Conservation (phyloP, 1,140 invertebrate genomes). For the Meloidogyne floridensis region DNA sequence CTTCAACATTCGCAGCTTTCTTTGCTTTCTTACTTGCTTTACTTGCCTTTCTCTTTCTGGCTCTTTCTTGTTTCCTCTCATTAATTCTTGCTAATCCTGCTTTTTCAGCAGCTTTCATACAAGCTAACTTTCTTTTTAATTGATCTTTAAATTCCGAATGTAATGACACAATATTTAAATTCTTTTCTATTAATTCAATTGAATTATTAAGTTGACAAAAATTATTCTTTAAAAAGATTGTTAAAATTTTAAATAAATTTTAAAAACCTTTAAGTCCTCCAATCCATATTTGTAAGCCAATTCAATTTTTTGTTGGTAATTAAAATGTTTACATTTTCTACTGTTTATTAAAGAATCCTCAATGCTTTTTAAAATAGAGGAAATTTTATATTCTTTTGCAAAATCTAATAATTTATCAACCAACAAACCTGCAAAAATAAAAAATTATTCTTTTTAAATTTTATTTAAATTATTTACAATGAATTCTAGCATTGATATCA, state of each 20-base stretch:
- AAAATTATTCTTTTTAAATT: not conserved
- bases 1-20: not conserved
- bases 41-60: not conserved
- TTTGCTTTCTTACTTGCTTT: not conserved
- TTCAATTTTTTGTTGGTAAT: constrained; percentile 10
- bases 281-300: constrained; percentile 21
- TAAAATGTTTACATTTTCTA: constrained; percentile 15
- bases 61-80: not conserved
- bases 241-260: not conserved
- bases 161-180: not conserved
- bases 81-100: not conserved
- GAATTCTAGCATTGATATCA: not conserved
- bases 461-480: constrained; percentile 4
- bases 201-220: constrained; percentile 19
- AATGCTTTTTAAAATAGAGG: not conserved
- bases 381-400: constrained; percentile 14
- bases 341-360: constrained; percentile 2
- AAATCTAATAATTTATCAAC: constrained; percentile 23
- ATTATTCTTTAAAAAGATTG: not conserved
- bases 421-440: not conserved
- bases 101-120: constrained; percentile 8
- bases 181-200: constrained; percentile 11
- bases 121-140: constrained; percentile 6
- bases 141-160: not conserved
- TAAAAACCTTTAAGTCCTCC: not conserved